phyloP scores from a whole-genome alignment of 2,797 vertebrate genomes.

The Oreortyx pictus region DNA sequence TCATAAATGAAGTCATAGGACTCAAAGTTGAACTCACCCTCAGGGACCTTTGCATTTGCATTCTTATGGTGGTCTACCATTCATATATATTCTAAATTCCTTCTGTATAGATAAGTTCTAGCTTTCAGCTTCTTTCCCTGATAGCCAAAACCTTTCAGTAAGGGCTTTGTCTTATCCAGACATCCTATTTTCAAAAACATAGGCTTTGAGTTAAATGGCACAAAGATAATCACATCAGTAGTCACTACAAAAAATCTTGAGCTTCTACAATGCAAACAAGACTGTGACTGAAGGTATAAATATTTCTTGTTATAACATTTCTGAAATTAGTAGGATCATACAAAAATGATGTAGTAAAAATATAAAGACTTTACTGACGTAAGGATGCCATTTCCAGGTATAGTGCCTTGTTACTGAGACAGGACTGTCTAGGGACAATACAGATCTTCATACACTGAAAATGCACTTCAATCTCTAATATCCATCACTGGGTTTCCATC shows the following conservation, averaged over 20 bases:
- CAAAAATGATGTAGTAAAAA: neutral
- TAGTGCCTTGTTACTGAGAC: neutral
- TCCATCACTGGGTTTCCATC: neutral
- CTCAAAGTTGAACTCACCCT: neutral
- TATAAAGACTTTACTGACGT: neutral
- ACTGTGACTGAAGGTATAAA: neutral
- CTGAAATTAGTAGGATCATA: neutral
- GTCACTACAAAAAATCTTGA: neutral
- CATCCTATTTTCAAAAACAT: neutral
- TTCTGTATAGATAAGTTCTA: neutral
- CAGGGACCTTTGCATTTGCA: neutral
- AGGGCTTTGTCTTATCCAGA: neutral
- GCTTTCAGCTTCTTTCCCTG: neutral
- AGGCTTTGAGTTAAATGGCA: neutral
- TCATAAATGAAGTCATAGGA: neutral
- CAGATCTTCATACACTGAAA: neutral
- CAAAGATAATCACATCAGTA: neutral
- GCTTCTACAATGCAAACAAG: neutral
- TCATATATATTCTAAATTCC: neutral
- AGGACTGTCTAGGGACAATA: neutral
- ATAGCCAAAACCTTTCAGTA: neutral
- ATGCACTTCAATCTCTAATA: neutral
- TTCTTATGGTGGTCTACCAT: neutral
- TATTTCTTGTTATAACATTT: neutral
- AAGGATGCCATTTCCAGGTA: neutral